phyloP scores from a whole-genome alignment of 2,113 vertebrate genomes.

The Aegypius monachus region DNA sequence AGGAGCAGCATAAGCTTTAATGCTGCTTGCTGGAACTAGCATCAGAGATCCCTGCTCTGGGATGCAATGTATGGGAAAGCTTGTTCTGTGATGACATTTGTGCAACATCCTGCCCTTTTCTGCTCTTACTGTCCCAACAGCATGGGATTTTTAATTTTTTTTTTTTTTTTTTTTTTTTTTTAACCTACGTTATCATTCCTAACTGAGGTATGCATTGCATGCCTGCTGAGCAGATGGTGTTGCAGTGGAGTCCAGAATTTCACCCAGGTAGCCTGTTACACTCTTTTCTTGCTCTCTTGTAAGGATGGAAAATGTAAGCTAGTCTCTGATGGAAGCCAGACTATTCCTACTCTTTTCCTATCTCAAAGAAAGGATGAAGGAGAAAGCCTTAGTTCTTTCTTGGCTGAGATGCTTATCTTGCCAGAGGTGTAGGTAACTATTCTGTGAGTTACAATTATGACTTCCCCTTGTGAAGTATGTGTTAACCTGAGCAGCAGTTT shows the following conservation, averaged over 20 bases:
- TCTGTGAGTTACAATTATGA: neutral
- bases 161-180: neutral
- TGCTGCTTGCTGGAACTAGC: neutral
- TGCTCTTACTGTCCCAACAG: neutral
- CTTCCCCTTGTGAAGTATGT: neutral
- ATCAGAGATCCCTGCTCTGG: neutral
- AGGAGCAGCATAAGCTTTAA: neutral
- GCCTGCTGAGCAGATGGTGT: neutral
- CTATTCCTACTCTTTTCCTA: neutral
- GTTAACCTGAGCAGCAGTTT: neutral
- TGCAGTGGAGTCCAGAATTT: neutral
- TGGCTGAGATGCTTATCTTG: neutral
- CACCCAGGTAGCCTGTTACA: neutral
- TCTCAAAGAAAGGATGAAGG: neutral
- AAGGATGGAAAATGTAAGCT: neutral
- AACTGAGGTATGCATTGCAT: neutral
- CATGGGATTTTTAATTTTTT: neutral
- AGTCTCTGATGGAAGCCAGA: neutral
- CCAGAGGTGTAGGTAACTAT: neutral
- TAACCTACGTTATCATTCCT: neutral
- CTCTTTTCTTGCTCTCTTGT: neutral
- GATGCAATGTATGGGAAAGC: neutral
- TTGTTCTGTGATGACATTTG: neutral
- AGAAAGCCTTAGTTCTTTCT: neutral
- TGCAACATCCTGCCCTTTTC: neutral